phyloP scores from a whole-genome alignment of 2,888 invertebrate genomes.

The Cosmorhoe ocellata region DNA sequence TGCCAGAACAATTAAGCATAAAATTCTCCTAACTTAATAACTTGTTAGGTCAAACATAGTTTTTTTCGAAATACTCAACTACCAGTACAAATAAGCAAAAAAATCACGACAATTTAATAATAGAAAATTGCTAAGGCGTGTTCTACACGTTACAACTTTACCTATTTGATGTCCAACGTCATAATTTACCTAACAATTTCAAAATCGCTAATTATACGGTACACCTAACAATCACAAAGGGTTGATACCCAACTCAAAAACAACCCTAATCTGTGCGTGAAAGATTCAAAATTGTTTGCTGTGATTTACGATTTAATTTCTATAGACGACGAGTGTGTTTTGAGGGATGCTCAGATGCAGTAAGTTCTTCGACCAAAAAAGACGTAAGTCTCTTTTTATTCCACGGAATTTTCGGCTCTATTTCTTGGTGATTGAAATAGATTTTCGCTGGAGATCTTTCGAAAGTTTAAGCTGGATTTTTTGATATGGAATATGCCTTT shows the following conservation, averaged over 20 bases:
- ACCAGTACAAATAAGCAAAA: slow-evolving; percentile 6
- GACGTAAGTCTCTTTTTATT: slow-evolving; percentile 33
- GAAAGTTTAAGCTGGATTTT: slow-evolving; percentile 30
- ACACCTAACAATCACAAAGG: slow-evolving; percentile 70
- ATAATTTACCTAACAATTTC: slow-evolving; percentile 76
- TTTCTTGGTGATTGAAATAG: slow-evolving; percentile 15
- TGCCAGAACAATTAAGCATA: too few species aligned
- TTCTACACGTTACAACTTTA: slow-evolving; percentile 39
- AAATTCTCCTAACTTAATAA: too few species aligned
- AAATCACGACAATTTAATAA: slow-evolving; percentile 32
- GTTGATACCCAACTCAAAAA: slow-evolving; percentile 48
- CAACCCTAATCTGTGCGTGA: slow-evolving; percentile 31
- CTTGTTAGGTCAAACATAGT: too few species aligned
- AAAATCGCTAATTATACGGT: slow-evolving; percentile 78
- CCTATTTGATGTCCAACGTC: slow-evolving; percentile 37
- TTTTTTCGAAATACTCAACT: not conserved
- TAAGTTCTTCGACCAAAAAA: slow-evolving; percentile 38
- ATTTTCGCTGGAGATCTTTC: slow-evolving; percentile 26
- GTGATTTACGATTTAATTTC: slow-evolving; percentile 25
- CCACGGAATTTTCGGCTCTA: slow-evolving; percentile 38
- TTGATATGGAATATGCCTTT: slow-evolving; percentile 50
- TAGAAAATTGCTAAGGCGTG: slow-evolving; percentile 39
- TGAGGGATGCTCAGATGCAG: slow-evolving; percentile 80
- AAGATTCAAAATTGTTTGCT: slow-evolving; percentile 31
- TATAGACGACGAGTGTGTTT: slow-evolving; percentile 61